These are phyloP conservation scores for Brachymystax lenok DNA, from an alignment of 2,797 vertebrate genomes.

Conservation along the genomic window DNA sequence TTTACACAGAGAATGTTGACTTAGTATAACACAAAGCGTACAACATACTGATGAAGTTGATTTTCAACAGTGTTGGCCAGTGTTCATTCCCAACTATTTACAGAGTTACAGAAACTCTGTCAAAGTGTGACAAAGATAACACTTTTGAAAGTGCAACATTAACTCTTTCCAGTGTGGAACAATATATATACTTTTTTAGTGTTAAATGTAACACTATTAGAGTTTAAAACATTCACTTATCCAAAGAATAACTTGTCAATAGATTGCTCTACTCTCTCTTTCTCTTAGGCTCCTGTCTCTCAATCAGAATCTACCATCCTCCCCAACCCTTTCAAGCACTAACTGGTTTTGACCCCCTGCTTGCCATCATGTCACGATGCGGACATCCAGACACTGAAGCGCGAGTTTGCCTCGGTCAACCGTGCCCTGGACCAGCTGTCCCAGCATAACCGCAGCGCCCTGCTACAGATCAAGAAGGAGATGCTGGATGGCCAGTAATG, in stretches of 20 bases:
- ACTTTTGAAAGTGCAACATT: background rate
- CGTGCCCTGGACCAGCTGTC: slow-evolving; percentile 70
- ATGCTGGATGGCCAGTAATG: slow-evolving; percentile 76
- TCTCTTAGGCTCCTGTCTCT: slow-evolving; percentile 1
- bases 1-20: background rate
- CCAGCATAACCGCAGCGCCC: slow-evolving; percentile 63
- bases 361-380: slow-evolving; percentile 71
- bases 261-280: background rate
- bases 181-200: background rate
- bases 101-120: too few species aligned
- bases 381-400: slow-evolving; percentile 76
- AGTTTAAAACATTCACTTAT: background rate
- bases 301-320: background rate
- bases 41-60: background rate
- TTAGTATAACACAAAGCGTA: background rate
- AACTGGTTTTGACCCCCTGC: slow-evolving; percentile 9
- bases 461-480: slow-evolving; percentile 76
- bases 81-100: too few species aligned
- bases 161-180: background rate
- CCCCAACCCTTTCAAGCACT: slow-evolving; percentile 23
- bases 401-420: slow-evolving; percentile 74
- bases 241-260: too few species aligned
- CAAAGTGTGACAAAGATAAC: too few species aligned
- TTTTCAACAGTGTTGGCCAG: background rate
- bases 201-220: background rate